Percentiles rank a stretch among this genome's conserved stretches.
phyloP scores from a whole-genome alignment of 2,888 invertebrate genomes.

The Microctonus brassicae region DNA sequence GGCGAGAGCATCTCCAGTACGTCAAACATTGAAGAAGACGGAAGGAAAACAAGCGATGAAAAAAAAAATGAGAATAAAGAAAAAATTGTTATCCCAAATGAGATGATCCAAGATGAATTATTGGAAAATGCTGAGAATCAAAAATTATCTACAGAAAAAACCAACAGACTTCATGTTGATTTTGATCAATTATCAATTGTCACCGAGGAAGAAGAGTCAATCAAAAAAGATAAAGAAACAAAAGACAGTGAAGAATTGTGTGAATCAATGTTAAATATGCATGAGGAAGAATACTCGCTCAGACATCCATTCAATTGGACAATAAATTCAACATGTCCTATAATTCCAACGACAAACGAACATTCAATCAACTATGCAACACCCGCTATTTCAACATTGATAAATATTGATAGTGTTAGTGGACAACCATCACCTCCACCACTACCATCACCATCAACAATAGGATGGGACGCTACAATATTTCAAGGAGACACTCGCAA shows the following conservation, averaged over 20 bases:
- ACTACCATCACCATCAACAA: slow-evolving; percentile 14
- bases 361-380: slow-evolving; percentile 26
- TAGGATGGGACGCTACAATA: slow-evolving; percentile 27
- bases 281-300: slow-evolving; percentile 22
- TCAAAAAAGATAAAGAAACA: slow-evolving; percentile 50
- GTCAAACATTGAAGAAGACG: slow-evolving; percentile 47
- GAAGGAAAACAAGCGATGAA: slow-evolving; percentile 48
- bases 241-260: slow-evolving; percentile 24
- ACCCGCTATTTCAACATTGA: slow-evolving; percentile 23
- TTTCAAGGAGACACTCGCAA: slow-evolving; percentile 23
- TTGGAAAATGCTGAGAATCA: slow-evolving; percentile 67
- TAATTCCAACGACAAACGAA: slow-evolving; percentile 25
- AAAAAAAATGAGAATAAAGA: slow-evolving; percentile 62
- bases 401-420: slow-evolving; percentile 24
- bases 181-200: slow-evolving; percentile 85
- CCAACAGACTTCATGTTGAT: slow-evolving; percentile 58
- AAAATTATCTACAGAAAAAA: slow-evolving; percentile 71
- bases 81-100: slow-evolving; percentile 59
- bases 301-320: slow-evolving; percentile 36
- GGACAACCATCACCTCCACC: slow-evolving; percentile 5
- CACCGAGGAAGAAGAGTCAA: slow-evolving; percentile 75
- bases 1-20: slow-evolving; percentile 49
- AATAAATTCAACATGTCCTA: slow-evolving; percentile 35
- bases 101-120: slow-evolving; percentile 54
- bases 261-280: slow-evolving; percentile 23